phyloP scores from a whole-genome alignment of 1,140 invertebrate genomes.

The Ips nitidus region DNA sequence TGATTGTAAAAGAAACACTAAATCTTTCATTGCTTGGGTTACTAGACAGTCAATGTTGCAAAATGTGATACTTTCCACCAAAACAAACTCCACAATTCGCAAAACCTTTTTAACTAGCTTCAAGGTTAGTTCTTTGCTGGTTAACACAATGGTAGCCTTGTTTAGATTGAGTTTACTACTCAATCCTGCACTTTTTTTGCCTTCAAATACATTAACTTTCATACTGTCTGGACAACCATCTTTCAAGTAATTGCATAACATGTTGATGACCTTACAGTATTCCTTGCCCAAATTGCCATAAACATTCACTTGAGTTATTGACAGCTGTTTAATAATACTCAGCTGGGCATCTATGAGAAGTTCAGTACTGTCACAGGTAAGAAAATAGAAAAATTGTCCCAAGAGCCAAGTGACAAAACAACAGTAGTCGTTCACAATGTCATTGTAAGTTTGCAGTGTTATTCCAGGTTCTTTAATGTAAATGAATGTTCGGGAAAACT shows the following conservation, averaged over 20 bases:
- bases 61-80: constrained; percentile 41
- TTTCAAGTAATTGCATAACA: constrained; percentile 54
- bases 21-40: constrained; percentile 38
- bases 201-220: constrained; percentile 53
- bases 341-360: constrained; percentile 57
- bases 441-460: constrained; percentile 52
- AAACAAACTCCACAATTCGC: constrained; percentile 42
- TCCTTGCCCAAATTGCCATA: constrained; percentile 54
- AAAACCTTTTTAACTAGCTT: constrained; percentile 42
- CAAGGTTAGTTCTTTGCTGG: constrained; percentile 28
- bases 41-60: constrained; percentile 33
- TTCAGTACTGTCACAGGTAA: constrained; percentile 55
- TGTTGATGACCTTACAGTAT: constrained; percentile 53
- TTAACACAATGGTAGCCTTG: constrained; percentile 48
- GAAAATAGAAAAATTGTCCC: constrained; percentile 59
- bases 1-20: constrained; percentile 40
- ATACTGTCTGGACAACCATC: constrained; percentile 35
- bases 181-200: constrained; percentile 52
- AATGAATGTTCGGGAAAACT: constrained; percentile 58
- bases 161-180: constrained; percentile 55
- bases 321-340: constrained; percentile 56
- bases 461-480: constrained; percentile 51
- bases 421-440: constrained; percentile 50
- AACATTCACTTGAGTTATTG: constrained; percentile 54
- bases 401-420: constrained; percentile 60